Evolutionary conservation across 2,888 invertebrate species (phyloP).

Genomic region (Dolomedes plantarius): DNA sequence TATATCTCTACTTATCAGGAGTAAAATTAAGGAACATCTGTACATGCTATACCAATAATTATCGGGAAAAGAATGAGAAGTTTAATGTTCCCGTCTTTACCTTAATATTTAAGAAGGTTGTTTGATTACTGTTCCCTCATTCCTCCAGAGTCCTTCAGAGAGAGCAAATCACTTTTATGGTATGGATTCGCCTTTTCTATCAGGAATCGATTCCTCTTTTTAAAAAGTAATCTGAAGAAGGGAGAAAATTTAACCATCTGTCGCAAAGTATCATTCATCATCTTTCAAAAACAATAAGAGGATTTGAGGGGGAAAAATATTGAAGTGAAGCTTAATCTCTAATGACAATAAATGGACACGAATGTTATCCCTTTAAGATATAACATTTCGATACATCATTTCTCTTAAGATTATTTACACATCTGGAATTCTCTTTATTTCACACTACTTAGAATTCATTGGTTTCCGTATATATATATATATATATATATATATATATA

Average conservation of each 20-base stretch:
- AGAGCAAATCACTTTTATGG: not conserved
- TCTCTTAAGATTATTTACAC: no score
- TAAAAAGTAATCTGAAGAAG: conserved; percentile 3
- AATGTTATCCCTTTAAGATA: no score
- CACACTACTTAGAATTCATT: no score
- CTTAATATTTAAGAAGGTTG: not conserved
- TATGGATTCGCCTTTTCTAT: not conserved
- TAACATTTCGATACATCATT: no score
- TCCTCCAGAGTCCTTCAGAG: not conserved
- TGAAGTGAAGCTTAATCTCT: no score
- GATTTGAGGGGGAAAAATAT: not conserved
- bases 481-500: no score
- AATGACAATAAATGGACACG: no score
- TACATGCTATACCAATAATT: not conserved
- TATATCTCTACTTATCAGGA: not conserved
- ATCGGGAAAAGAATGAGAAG: not conserved
- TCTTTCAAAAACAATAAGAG: not conserved
- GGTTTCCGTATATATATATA: no score
- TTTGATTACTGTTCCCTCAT: not conserved
- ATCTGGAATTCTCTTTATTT: no score
- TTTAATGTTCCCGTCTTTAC: not conserved
- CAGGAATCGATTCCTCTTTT: not conserved
- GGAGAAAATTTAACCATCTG: conserved; percentile 5
- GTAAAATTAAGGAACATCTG: not conserved
- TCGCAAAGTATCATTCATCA: not conserved